Evolutionary conservation across 2,888 invertebrate species (phyloP), one percentile per base, ranked within the genome.

Genomic region (Melinaea menophilus): DNA sequence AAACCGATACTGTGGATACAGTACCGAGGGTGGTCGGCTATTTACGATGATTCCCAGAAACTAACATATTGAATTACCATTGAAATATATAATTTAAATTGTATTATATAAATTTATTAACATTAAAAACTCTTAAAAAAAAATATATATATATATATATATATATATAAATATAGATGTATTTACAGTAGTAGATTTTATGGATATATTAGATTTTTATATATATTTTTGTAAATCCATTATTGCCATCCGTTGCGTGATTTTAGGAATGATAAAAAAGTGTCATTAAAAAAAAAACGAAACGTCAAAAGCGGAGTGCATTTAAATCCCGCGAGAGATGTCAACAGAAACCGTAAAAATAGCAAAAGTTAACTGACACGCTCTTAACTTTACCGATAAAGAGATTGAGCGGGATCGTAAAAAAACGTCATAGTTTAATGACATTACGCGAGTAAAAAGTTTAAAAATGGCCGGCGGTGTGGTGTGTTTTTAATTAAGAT

Each of bases 341-440:
- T 70, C 72, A 72, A 60, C 63, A 66, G 68, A 56, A 45, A 55
- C 51, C 45, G 22, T 68, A 68, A 67, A 73, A 69, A 66, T 58
- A 58, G 61, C 68, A 57, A 71, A 71, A 66, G 22, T 22, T 64
- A 67, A 75, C 48, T 80, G 82, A 81, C 84, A 79, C 64, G 75
- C 85, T 86, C 86, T 86, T 83, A 83, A 72, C 75, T 67, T 68
- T 71, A 67, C 72, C 62, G 72, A 73, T 76, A 73, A 76, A 79
- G 75, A 80, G 76, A 75, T 78, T 77, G 77, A 75, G 73, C 69
- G 67, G 64, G 62, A 68, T 69, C 58, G 73, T 84, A 85, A 88
- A 88, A 22, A 88, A 82, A 84, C 82, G 86, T 85, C 86, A 85
- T 82, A 81, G 75, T 79, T 81, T 84, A 84, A 85, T 82, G 79